Conservation (phyloP, 2,113 vertebrate genomes). For the Pseudorhombus dupliciocellatus region DNA sequence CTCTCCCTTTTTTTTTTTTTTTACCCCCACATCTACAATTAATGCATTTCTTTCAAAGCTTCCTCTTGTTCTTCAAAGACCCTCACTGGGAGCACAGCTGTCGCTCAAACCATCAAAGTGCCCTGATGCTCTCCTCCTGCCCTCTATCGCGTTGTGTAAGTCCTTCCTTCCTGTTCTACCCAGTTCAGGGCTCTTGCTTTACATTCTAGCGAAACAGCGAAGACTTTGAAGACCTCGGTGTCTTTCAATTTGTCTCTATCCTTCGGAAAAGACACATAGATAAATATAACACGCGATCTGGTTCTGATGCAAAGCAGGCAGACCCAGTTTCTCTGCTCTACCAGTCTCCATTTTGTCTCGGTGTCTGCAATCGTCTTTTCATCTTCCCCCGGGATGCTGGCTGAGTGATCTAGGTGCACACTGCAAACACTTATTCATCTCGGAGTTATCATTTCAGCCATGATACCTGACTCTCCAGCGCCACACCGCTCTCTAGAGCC, state of each 20-base stretch:
- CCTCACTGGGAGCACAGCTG: constrained; percentile 66
- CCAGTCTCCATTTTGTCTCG: constrained; percentile 37
- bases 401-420: constrained; percentile 66
- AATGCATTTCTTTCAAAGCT: constrained; percentile 68
- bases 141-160: constrained; percentile 25
- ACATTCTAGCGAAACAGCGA: constrained; percentile 2
- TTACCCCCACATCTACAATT: constrained; percentile 53
- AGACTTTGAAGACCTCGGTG: neutral
- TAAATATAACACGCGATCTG: neutral
- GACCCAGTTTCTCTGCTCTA: constrained; percentile 18
- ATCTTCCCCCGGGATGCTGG: constrained; percentile 56
- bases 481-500: constrained; percentile 54
- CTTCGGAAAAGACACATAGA: neutral
- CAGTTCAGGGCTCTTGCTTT: neutral
- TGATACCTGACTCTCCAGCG: constrained; percentile 63
- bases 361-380: constrained; percentile 54
- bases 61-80: constrained; percentile 71
- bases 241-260: neutral
- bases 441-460: constrained; percentile 65
- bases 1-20: constrained; percentile 38
- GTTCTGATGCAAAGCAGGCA: constrained; percentile 27
- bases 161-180: constrained; percentile 5
- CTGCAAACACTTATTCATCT: constrained; percentile 68
- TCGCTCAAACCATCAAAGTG: constrained; percentile 71
- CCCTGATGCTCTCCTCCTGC: constrained; percentile 33